Evolutionary conservation across 2,797 vertebrate species (phyloP).

Genomic region (Ataeniobius toweri): DNA sequence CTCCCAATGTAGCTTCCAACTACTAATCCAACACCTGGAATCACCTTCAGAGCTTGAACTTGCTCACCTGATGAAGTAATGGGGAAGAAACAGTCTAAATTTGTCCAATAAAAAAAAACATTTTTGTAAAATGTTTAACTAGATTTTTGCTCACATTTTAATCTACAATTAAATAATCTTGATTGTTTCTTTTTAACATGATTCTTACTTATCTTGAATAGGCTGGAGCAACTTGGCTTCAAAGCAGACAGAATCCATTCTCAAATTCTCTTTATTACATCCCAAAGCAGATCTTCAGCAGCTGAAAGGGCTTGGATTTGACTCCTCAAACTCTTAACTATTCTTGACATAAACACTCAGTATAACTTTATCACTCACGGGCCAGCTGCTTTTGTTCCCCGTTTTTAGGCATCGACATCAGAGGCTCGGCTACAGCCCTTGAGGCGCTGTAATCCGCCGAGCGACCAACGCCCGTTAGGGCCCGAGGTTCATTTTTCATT

Average conservation of each 20-base stretch:
- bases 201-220: neutral
- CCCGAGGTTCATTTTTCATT: constrained; percentile 66
- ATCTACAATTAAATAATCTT: neutral
- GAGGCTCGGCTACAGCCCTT: constrained; percentile 48
- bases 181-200: neutral
- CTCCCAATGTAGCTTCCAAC: neutral
- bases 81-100: neutral
- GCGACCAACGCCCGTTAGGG: constrained; percentile 49
- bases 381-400: constrained; percentile 47
- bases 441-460: constrained; percentile 63
- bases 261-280: constrained; percentile 8
- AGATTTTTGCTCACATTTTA: neutral
- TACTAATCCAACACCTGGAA: neutral
- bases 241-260: constrained; percentile 4
- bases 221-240: constrained; percentile 1
- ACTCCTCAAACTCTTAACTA: constrained; percentile 42
- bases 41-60: constrained; percentile 1
- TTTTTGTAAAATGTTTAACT: neutral
- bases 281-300: constrained; percentile 29
- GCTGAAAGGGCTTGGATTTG: constrained; percentile 18
- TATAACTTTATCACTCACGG: constrained; percentile 57
- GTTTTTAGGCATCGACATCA: constrained; percentile 54
- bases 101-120: neutral
- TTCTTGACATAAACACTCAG: constrained; percentile 54
- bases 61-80: neutral